These are phyloP conservation scores for Eretmochelys imbricata DNA, from an alignment of 2,113 vertebrate species.

Conservation along the genomic window DNA sequence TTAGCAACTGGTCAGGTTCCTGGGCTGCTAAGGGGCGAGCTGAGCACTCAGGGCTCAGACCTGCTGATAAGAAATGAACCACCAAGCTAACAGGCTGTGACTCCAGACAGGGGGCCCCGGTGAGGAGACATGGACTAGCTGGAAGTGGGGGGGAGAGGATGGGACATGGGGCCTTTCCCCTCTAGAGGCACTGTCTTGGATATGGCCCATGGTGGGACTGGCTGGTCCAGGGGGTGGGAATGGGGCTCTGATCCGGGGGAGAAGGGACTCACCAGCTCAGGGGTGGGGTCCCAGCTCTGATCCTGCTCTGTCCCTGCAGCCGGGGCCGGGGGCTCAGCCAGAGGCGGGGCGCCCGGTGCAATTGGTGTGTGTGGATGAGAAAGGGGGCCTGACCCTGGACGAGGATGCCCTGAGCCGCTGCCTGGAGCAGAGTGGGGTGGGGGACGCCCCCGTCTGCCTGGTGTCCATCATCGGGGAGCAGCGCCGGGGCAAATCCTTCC, in stretches of 20 bases:
- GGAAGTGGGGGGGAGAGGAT: too few species aligned
- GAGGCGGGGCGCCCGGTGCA: background rate
- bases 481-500: conserved; percentile 62
- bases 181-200: too few species aligned
- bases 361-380: conserved; percentile 38
- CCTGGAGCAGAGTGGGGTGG: conserved; percentile 53
- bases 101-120: too few species aligned
- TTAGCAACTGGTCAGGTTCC: background rate
- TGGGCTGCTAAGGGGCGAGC: background rate
- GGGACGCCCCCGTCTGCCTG: conserved; percentile 60
- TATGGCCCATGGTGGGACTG: too few species aligned
- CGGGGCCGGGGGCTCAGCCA: accelerated
- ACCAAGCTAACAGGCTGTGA: background rate
- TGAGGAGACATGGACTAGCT: too few species aligned
- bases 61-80: background rate
- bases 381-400: conserved; percentile 29
- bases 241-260: background rate
- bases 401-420: conserved; percentile 53
- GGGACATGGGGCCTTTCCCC: too few species aligned
- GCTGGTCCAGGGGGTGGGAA: background rate
- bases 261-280: too few species aligned
- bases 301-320: background rate
- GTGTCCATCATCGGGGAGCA: conserved; percentile 67
- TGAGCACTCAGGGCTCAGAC: background rate
- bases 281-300: background rate